These are phyloP conservation scores for Himalopsyche anomala DNA, from an alignment of 2,888 invertebrate genomes.

Conservation along the genomic window DNA sequence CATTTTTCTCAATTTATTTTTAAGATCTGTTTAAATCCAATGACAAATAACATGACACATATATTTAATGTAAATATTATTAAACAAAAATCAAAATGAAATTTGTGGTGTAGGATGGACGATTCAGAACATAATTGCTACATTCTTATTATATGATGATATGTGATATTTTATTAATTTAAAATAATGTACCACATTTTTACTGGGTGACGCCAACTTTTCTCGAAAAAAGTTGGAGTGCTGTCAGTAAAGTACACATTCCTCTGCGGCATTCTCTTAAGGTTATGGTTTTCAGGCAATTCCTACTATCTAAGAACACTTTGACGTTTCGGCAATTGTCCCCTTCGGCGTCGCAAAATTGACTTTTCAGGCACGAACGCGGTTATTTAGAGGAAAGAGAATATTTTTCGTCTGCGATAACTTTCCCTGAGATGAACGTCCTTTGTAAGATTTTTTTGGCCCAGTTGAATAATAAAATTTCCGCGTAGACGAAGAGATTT, in stretches of 20 bases:
- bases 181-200: too few relatives aligned
- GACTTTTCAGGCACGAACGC: constrained; percentile 40
- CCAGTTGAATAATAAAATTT: constrained; percentile 24
- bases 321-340: constrained; percentile 39
- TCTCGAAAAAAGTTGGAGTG: too few relatives aligned
- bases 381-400: constrained; percentile 24
- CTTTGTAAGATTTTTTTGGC: constrained; percentile 8
- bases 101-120: too few relatives aligned
- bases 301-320: not conserved
- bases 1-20: too few relatives aligned
- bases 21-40: too few relatives aligned
- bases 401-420: constrained; percentile 38
- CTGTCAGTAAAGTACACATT: not conserved
- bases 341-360: constrained; percentile 34
- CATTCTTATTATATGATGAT: too few relatives aligned
- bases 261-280: not conserved
- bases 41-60: too few relatives aligned
- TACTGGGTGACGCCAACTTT: too few relatives aligned
- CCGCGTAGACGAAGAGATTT: constrained; percentile 33
- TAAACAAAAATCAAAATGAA: too few relatives aligned
- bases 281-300: constrained; percentile 1
- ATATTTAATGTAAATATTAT: too few relatives aligned
- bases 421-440: constrained; percentile 5
- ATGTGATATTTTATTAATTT: too few relatives aligned
- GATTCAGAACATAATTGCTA: too few relatives aligned